These are phyloP conservation scores for Limnephilus lunatus DNA, from an alignment of 2,888 invertebrate genomes.

Conservation along the genomic window DNA sequence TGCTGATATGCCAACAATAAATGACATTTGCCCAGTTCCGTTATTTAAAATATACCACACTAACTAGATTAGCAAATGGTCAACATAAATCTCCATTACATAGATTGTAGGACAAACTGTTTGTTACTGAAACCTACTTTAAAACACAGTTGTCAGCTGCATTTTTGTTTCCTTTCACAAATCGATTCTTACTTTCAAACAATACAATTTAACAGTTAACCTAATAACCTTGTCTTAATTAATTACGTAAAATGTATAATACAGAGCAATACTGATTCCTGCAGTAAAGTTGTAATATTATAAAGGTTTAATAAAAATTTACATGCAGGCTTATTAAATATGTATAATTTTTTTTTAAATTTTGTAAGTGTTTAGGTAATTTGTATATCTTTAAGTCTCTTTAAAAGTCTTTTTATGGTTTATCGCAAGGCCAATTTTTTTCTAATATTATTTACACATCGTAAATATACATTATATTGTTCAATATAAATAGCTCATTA, in stretches of 20 bases:
- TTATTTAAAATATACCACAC: not conserved
- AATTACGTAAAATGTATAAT: not conserved
- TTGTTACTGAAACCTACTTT: not conserved
- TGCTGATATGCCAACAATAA: not conserved
- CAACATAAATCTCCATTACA: not conserved
- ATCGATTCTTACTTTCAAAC: not conserved
- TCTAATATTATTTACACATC: not conserved
- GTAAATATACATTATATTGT: slow-evolving; percentile 5
- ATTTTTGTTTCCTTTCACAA: not conserved
- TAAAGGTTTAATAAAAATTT: not conserved
- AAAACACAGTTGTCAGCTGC: not conserved
- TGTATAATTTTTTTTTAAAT: not conserved
- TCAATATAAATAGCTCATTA: slow-evolving; percentile 11
- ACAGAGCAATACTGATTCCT: not conserved
- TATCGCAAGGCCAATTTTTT: not conserved
- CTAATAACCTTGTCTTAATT: not conserved
- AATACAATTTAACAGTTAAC: not conserved
- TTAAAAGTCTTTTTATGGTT: not conserved
- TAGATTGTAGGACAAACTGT: not conserved
- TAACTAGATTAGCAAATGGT: not conserved
- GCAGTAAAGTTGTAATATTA: not conserved
- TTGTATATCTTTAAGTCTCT: not conserved
- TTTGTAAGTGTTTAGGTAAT: not conserved
- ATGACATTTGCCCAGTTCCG: not conserved
- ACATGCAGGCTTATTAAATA: not conserved